Evolutionary conservation across 2,797 vertebrate genomes (phyloP).

Genomic region (Falco columbarius): DNA sequence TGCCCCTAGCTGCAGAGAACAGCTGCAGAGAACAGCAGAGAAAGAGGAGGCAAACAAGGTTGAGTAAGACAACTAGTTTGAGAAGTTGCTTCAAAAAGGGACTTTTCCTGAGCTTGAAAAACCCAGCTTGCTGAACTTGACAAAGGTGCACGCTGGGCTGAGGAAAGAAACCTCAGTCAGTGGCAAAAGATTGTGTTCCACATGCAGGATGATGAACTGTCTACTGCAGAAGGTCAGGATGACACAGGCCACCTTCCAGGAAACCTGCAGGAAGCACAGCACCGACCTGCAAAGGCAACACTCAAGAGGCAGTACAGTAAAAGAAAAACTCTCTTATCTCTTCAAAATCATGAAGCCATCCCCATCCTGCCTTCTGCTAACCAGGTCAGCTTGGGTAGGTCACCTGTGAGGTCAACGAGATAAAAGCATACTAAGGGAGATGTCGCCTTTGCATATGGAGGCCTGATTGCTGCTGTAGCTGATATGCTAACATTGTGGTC

Average conservation of each 20-base stretch:
- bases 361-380: not conserved
- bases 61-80: not conserved
- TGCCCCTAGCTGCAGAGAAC: not conserved
- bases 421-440: not conserved
- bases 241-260: not conserved
- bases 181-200: not conserved
- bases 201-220: not conserved
- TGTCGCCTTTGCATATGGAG: fast-evolving
- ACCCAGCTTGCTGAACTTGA: not conserved
- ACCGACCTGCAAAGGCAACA: not conserved
- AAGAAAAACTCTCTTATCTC: not conserved
- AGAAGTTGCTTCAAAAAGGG: not conserved
- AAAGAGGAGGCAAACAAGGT: not conserved
- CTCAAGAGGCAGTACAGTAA: not conserved
- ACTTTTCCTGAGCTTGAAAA: not conserved
- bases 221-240: not conserved
- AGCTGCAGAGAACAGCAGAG: not conserved
- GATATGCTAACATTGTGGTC: not conserved
- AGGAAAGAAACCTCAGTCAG: not conserved
- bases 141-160: not conserved
- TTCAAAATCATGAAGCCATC: not conserved
- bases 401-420: not conserved
- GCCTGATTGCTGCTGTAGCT: not conserved
- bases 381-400: not conserved
- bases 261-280: not conserved